phyloP scores from a whole-genome alignment of 2,888 invertebrate species.

The Mycalesis mineus region DNA sequence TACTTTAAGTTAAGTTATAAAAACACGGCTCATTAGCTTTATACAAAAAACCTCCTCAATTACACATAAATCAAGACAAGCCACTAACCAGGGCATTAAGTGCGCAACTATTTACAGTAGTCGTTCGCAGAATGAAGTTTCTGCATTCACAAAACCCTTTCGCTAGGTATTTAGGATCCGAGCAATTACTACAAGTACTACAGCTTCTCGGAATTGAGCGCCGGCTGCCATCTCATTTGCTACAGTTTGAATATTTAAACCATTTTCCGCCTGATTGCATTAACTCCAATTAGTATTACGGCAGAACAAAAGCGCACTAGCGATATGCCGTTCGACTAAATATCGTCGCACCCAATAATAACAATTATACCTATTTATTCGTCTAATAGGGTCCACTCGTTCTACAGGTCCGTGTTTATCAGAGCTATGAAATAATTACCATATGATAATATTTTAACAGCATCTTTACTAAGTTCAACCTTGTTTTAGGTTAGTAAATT shows the following conservation, averaged over 20 bases:
- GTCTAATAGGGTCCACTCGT: too few species aligned
- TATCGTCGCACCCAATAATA: too few species aligned
- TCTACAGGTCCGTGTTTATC: too few species aligned
- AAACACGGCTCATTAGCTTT: too few species aligned
- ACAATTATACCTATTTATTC: too few species aligned
- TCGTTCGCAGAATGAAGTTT: neutral
- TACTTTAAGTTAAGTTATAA: too few species aligned
- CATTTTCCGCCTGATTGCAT: conserved; percentile 24
- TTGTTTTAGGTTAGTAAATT: too few species aligned
- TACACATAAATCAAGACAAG: neutral
- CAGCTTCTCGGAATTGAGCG: conserved; percentile 10
- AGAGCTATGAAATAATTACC: too few species aligned
- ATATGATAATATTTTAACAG: too few species aligned
- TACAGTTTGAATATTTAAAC: conserved; percentile 23
- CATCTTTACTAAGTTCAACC: too few species aligned
- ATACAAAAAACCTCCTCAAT: neutral
- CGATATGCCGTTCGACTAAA: neutral
- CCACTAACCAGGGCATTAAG: neutral
- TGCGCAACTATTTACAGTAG: neutral
- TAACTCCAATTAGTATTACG: conserved; percentile 17
- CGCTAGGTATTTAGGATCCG: neutral
- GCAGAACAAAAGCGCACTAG: neutral
- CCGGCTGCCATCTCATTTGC: conserved; percentile 10
- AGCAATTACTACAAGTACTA: conserved; percentile 18
- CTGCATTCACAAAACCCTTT: neutral